Base-by-base conservation (phyloP, 2,113 vertebrate genomes). In the Stercorarius parasiticus region DNA sequence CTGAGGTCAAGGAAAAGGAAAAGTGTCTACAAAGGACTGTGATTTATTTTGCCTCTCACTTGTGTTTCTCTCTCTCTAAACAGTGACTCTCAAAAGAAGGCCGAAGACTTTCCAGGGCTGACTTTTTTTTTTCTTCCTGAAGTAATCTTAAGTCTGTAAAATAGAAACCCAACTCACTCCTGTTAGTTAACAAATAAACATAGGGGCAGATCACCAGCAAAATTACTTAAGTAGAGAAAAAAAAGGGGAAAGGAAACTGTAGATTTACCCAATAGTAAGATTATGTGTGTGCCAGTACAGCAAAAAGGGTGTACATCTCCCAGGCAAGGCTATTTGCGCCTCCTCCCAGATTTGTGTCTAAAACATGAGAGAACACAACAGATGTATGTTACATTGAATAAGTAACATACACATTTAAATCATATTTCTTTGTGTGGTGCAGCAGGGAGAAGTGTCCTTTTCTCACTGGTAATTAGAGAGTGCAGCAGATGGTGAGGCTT, bases 381-480 rank as follows among this genome's bases (percentile, higher is more conserved):
- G 66, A 72, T 92, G 55, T 21, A 70, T 91, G n/a, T 70, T 94
- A 30, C 70, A 82, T 42, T 76, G 32, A 59, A 5, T 53, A 92
- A 92, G 55, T 43, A 82, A 86, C 47, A 85, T 38, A 79, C 50
- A 90, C 30, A 74, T 65, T 88, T 56, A 91, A 92, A 79, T 83
- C 67, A 13, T 69, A 45, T 73, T 84, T 96, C 61, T 95, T 93
- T 94, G 61, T 94, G 92, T 61, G 45, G 58, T 88, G 50, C 29
- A 87, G 20, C 71, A 96, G 38, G 15, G 45, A 87, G 76, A 67
- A 95, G 53, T 73, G 30, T 67, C 85, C 93, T 95, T 93, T 97
- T 70, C 82, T 92, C 23, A 3, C 65, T 91, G 62, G 49, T 95
- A 97, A 97, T 91, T 96, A 96, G 92, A 86, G 50, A 32, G 32